Evolutionary conservation across 2,113 vertebrate species (phyloP), one percentile per base, ranked within the genome.

Genomic region (Nothoprocta perdicaria): DNA sequence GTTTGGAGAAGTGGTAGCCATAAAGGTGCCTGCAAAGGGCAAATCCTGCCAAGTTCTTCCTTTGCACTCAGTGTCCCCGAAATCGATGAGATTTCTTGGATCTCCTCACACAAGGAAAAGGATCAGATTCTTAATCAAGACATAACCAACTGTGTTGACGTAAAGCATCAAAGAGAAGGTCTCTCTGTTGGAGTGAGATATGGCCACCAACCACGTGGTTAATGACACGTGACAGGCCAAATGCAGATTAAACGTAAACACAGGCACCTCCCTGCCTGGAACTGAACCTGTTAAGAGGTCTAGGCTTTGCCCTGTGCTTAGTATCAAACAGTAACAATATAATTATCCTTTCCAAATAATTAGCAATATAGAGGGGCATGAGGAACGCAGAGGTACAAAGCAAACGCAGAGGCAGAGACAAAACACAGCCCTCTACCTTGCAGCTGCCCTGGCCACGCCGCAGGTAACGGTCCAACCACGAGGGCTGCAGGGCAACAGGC

Each of bases 21-120:
- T 83, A 91, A 85, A 72, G 58, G 76, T 89, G 65, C 79, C 89
- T 83, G 89, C 82, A 88, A 88, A 91, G 89, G 91, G 80, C 77
- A 84, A 93, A 93, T 88, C 80, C 91, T 18, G 8, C 85, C 90
- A 94, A 92, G 73, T 45, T 68, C 79, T 89, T 71, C 88, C 93
- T 93, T 83, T 91, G 73, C 87, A 89, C 76, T 57, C 73, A 65
- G 66, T 80, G 85, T 83, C 88, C 84, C 92, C 85, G 80, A 95
- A 93, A 91, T 89, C 92, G 89, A 92, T 76, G 67, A 90, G 72
- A 84, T 91, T 95, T 87, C 91, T 89, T 95, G 86, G 89, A 84
- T 74, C 45, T 92, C 90, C 89, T 94, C 89, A 95, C 88, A 85
- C 60, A 72, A 90, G 84, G 66, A 88, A 91, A 93, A 92, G 87